Percentiles rank a stretch among this genome's conserved stretches.
phyloP scores from a whole-genome alignment of 2,797 vertebrate species.

The Scolopax rusticola region DNA sequence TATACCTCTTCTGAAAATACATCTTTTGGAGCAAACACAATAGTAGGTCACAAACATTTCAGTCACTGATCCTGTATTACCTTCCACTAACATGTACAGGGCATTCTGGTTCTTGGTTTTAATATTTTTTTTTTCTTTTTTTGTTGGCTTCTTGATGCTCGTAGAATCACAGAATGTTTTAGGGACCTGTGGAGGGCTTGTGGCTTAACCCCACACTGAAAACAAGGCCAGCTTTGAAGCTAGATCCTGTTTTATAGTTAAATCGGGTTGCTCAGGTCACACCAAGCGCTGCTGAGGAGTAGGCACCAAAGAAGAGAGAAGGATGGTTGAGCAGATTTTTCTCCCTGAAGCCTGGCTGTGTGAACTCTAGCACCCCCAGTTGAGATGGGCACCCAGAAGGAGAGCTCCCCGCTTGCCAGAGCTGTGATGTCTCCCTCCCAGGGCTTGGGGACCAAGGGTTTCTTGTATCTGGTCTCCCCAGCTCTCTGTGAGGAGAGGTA shows the following conservation, averaged over 20 bases:
- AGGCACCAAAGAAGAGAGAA: background rate
- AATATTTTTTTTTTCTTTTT: background rate
- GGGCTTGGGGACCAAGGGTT: background rate
- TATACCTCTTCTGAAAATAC: background rate
- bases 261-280: background rate
- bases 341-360: accelerated
- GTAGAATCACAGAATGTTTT: background rate
- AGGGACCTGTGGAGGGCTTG: background rate
- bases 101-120: background rate
- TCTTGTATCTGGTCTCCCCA: background rate
- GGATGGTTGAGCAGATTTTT: background rate
- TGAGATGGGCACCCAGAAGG: background rate
- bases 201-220: background rate
- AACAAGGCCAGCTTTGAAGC: background rate
- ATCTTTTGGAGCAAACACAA: background rate
- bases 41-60: background rate
- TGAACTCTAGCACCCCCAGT: background rate
- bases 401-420: background rate
- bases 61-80: background rate
- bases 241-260: background rate
- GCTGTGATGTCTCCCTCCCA: background rate
- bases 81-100: background rate
- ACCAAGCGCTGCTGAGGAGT: background rate
- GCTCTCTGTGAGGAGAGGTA: accelerated
- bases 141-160: background rate